A percentile compares a stretch with the other conserved stretches of the same genome.
These are phyloP conservation scores for Thelaira solivaga DNA, from an alignment of 2,888 invertebrate genomes.

Conservation along the genomic window DNA sequence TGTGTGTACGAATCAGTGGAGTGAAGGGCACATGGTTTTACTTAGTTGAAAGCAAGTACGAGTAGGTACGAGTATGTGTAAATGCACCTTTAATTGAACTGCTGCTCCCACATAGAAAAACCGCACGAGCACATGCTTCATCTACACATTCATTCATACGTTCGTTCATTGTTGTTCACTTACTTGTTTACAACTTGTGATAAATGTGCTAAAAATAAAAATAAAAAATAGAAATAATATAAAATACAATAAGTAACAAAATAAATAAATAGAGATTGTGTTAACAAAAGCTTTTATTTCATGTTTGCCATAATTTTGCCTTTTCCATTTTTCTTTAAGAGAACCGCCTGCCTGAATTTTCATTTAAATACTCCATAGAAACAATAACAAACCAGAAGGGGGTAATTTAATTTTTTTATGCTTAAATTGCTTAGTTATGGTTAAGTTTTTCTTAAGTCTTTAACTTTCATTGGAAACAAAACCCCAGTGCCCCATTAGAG, in stretches of 20 bases:
- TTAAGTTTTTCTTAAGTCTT: conserved; percentile 26
- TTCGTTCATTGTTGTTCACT: not conserved
- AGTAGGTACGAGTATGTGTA: too few relatives aligned
- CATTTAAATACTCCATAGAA: conserved; percentile 13
- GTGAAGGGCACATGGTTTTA: conserved; percentile 25
- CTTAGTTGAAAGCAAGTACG: not conserved
- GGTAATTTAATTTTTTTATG: conserved; percentile 36
- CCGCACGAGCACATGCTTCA: conserved; percentile 14
- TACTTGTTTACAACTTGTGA: conserved; percentile 43
- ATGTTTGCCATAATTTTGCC: conserved; percentile 26
- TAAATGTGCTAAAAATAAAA: conserved; percentile 24
- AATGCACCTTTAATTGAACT: conserved; percentile 46
- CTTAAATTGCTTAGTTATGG: conserved; percentile 39
- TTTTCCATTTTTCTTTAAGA: conserved; percentile 3
- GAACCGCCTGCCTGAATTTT: conserved; percentile 10
- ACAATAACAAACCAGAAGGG: conserved; percentile 13
- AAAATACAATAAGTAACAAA: not conserved
- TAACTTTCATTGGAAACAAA: conserved; percentile 29
- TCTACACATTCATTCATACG: not conserved
- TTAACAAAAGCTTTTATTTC: conserved; percentile 29
- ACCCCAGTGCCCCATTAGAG: not conserved
- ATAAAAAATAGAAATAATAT: conserved; percentile 10
- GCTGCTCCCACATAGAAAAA: conserved; percentile 51
- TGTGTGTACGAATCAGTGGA: not conserved
- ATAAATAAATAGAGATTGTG: conserved; percentile 3